A percentile compares a stretch with the other conserved stretches of the same genome.
These are phyloP conservation scores for Ahaetulla prasina DNA, from an alignment of 2,113 vertebrate species.

Conservation along the genomic window DNA sequence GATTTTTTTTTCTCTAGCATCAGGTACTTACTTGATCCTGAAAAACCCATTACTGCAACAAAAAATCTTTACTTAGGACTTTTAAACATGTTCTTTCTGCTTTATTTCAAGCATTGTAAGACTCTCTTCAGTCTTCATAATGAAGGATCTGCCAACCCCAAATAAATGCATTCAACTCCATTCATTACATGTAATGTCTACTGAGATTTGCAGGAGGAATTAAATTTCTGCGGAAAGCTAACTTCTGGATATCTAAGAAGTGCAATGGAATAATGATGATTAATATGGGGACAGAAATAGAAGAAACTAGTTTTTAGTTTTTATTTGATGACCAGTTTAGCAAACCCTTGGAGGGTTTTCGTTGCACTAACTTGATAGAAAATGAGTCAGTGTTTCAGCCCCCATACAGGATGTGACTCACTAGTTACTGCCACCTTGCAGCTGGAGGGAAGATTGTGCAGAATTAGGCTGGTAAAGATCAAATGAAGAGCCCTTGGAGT, in stretches of 20 bases:
- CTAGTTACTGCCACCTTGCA: conserved; percentile 25
- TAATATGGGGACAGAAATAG: neutral
- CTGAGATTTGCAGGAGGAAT: conserved; percentile 13
- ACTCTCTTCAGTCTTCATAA: conserved; percentile 8
- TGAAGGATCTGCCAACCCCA: neutral
- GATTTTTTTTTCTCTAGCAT: neutral
- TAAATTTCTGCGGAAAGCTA: neutral
- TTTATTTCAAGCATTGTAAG: neutral
- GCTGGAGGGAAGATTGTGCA: conserved; percentile 31
- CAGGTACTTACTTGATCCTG: neutral
- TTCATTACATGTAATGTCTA: neutral
- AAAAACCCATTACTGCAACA: neutral
- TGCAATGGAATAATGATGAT: neutral
- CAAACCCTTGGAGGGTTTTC: conserved; percentile 15
- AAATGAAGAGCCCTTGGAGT: conserved; percentile 39
- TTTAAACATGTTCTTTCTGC: neutral
- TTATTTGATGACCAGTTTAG: neutral
- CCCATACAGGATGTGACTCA: conserved; percentile 49
- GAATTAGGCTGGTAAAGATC: conserved; percentile 35
- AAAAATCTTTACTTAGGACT: neutral
- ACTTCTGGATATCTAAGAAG: neutral
- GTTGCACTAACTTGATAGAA: neutral
- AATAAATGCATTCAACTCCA: neutral
- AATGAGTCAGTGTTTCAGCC: conserved; percentile 30
- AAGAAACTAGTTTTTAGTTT: neutral